phyloP scores from a whole-genome alignment of 1,140 invertebrate species.

The Thalassaphorura encarpata region DNA sequence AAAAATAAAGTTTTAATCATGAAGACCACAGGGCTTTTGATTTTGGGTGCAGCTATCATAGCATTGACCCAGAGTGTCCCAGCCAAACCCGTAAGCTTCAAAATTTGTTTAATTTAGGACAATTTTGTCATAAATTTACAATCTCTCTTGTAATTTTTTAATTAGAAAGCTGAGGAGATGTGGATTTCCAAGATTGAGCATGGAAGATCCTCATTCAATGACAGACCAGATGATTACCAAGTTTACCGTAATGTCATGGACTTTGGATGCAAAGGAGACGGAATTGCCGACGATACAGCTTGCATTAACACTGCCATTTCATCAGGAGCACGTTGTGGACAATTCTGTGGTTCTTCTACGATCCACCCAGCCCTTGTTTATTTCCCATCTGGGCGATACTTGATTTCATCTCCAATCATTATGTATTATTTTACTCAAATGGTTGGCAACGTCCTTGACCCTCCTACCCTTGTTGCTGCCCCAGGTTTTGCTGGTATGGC shows the following conservation, averaged over 20 bases:
- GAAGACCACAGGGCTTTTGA: too few species aligned
- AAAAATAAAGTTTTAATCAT: too few species aligned
- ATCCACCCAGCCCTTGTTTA: constrained; percentile 23
- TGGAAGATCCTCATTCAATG: constrained; percentile 23
- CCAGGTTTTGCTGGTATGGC: constrained; percentile 21
- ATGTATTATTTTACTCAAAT: constrained; percentile 31
- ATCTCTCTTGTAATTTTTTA: too few species aligned
- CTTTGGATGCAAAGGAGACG: constrained; percentile 27
- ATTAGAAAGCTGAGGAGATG: constrained; percentile 23
- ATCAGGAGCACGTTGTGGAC: constrained; percentile 22
- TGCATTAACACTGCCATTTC: constrained; percentile 28
- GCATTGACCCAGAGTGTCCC: too few species aligned
- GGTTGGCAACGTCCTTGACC: constrained; percentile 24
- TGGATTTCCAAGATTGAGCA: constrained; percentile 22
- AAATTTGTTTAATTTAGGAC: too few species aligned
- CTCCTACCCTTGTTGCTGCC: constrained; percentile 16
- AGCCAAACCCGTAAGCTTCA: too few species aligned
- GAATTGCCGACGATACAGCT: constrained; percentile 23
- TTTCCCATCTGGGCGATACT: constrained; percentile 26
- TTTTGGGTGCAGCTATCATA: too few species aligned
- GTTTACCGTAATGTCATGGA: constrained; percentile 31
- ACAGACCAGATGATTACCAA: constrained; percentile 20
- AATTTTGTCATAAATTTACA: too few species aligned
- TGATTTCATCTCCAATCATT: constrained; percentile 25
- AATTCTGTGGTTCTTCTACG: constrained; percentile 25